Percentiles rank a stretch among this genome's conserved stretches.
Conservation (phyloP, 2,113 vertebrate genomes). For the Indri indri region DNA sequence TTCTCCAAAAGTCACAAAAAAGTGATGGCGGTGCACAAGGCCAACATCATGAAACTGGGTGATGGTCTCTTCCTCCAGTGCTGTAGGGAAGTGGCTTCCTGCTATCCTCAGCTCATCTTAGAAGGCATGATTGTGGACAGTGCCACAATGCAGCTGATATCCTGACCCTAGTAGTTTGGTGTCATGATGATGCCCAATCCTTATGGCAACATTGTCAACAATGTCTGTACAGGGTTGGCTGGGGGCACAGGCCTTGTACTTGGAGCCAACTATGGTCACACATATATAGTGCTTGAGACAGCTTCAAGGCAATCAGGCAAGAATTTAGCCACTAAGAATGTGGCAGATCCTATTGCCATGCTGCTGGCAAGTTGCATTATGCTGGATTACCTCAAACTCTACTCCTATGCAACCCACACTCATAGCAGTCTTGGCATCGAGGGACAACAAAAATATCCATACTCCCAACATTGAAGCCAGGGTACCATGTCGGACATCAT, state of each 20-base stretch:
- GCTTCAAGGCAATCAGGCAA: constrained; percentile 87
- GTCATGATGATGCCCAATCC: constrained; percentile 94
- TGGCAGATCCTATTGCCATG: constrained; percentile 88
- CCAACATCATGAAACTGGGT: constrained; percentile 91
- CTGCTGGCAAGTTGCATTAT: constrained; percentile 89
- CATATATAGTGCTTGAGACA: constrained; percentile 90
- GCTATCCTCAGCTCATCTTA: constrained; percentile 88
- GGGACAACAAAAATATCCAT: constrained; percentile 88
- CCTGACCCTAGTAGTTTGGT: constrained; percentile 89
- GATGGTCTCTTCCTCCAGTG: constrained; percentile 91
- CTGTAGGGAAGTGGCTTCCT: constrained; percentile 88
- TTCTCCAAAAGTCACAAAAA: constrained; percentile 30
- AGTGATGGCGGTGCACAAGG: constrained; percentile 90
- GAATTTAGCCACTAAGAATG: constrained; percentile 86
- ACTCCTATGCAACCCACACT: constrained; percentile 84
- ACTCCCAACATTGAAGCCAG: constrained; percentile 88
- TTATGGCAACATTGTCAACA: constrained; percentile 90
- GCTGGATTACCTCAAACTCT: constrained; percentile 90
- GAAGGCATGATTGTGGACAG: constrained; percentile 91
- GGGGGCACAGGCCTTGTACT: constrained; percentile 86
- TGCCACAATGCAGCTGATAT: constrained; percentile 91
- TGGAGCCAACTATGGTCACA: constrained; percentile 84
- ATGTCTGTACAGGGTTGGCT: constrained; percentile 89
- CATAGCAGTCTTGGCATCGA: constrained; percentile 84
- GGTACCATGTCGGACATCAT: constrained; percentile 87